These are phyloP conservation scores for Festucalex cinctus DNA, from an alignment of 2,113 vertebrate genomes.

Conservation along the genomic window DNA sequence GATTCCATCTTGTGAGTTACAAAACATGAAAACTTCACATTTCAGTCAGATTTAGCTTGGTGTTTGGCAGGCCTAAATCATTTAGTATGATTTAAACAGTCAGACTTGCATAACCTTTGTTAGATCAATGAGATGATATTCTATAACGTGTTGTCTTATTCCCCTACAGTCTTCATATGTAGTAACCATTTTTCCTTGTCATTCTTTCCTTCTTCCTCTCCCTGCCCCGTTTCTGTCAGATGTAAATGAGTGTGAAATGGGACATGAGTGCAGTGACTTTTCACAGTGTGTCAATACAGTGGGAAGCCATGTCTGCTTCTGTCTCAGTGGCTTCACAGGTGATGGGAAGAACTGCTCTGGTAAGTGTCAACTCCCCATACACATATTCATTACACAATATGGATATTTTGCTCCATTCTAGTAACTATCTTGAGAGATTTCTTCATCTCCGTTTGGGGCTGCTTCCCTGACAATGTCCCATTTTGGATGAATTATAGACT, in stretches of 20 bases:
- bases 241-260: constrained; percentile 73
- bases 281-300: constrained; percentile 72
- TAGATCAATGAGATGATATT: too few species aligned
- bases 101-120: neutral
- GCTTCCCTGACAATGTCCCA: constrained; percentile 75
- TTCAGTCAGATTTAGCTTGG: neutral
- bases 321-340: constrained; percentile 74
- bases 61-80: neutral
- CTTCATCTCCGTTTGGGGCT: constrained; percentile 51
- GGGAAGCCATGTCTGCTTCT: constrained; percentile 71
- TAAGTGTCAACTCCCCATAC: constrained; percentile 41
- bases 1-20: neutral
- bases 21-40: neutral
- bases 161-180: neutral
- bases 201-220: neutral
- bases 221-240: constrained; percentile 49
- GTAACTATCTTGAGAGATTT: constrained; percentile 46
- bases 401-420: constrained; percentile 18
- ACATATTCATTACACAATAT: neutral
- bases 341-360: constrained; percentile 77
- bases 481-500: constrained; percentile 86
- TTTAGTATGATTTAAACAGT: too few species aligned
- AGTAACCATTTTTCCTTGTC: neutral
- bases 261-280: constrained; percentile 68
- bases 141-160: neutral